Evolutionary conservation across 2,888 invertebrate genomes (phyloP).

Genomic region (Barypeithes pellucidus): DNA sequence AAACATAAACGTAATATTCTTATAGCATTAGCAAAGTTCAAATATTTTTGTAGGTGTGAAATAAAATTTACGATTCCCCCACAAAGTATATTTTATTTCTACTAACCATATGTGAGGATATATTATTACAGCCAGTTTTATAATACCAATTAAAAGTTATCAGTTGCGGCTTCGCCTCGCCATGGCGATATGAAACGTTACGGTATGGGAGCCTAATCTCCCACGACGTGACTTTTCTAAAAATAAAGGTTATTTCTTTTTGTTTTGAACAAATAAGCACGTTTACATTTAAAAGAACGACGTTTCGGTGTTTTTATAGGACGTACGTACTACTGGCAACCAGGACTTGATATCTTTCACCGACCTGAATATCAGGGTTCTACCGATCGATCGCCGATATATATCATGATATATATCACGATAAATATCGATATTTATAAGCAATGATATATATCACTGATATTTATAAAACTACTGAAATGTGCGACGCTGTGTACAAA

Average conservation of each 20-base stretch:
- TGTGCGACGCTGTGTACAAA: no score
- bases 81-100: slow-evolving; percentile 46
- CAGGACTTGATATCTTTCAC: no score
- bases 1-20: not conserved
- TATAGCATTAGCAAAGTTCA: not conserved
- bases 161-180: slow-evolving; percentile 46
- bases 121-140: slow-evolving; percentile 53
- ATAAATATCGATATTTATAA: no score
- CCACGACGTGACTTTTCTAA: slow-evolving; percentile 53
- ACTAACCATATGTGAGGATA: slow-evolving; percentile 51
- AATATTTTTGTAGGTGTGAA: slow-evolving; percentile 19
- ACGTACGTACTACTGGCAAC: no score
- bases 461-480: no score
- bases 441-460: no score
- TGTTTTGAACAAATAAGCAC: slow-evolving; percentile 29
- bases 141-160: slow-evolving; percentile 54
- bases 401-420: no score
- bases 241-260: slow-evolving; percentile 47
- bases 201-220: slow-evolving; percentile 48
- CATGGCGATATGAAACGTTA: slow-evolving; percentile 44
- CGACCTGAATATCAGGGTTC: no score
- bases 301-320: not conserved
- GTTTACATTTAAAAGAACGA: not conserved
- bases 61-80: slow-evolving; percentile 21
- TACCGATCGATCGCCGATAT: no score